A percentile compares a stretch with the other conserved stretches of the same genome.
phyloP scores from a whole-genome alignment of 2,888 invertebrate species.

The Scrobipalpa costella region DNA sequence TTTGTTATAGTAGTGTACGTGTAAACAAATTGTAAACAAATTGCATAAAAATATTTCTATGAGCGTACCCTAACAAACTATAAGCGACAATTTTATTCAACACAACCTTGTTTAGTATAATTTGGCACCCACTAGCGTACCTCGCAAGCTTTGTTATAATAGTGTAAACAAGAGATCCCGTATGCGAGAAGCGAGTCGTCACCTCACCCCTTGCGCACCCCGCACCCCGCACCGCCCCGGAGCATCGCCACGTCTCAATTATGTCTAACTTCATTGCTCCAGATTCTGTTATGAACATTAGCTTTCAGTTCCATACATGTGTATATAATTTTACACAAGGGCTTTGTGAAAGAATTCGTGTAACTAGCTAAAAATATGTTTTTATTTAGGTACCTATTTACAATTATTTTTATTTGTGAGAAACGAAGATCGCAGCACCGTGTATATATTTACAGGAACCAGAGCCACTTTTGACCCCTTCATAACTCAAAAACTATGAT shows the following conservation, averaged over 20 bases:
- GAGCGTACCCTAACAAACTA: neutral
- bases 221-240: no score
- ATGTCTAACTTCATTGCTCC: slow-evolving; percentile 70
- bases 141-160: neutral
- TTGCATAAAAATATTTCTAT: no score
- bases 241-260: slow-evolving; percentile 69
- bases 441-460: no score
- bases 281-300: slow-evolving; percentile 58
- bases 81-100: neutral
- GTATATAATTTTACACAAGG: neutral
- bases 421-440: no score
- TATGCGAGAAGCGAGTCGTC: slow-evolving; percentile 59
- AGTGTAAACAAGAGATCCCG: slow-evolving; percentile 37
- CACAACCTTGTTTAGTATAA: neutral
- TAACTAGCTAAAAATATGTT: no score
- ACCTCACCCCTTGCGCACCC: slow-evolving; percentile 41
- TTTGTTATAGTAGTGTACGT: no score
- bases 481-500: no score
- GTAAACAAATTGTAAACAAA: no score
- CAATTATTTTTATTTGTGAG: no score
- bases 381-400: no score
- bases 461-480: no score
- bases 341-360: neutral
- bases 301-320: slow-evolving; percentile 39
- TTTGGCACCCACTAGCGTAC: neutral